Evolutionary conservation across 1,140 invertebrate species (phyloP).

Genomic region (Diuraphis noxia): DNA sequence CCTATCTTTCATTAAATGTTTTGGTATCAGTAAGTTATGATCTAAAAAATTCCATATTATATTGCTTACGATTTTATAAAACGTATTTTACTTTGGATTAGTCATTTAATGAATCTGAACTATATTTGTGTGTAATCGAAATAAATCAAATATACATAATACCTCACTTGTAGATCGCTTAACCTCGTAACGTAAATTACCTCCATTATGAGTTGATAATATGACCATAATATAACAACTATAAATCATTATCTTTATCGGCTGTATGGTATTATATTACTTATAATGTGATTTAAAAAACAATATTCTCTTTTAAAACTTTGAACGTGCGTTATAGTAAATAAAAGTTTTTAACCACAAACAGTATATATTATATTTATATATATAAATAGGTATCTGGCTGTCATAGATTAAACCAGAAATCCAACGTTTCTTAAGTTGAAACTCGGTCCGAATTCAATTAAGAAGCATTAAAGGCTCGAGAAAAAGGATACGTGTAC

Average conservation of each 20-base stretch:
- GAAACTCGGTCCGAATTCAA: slow-evolving; percentile 11
- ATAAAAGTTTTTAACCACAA: slow-evolving; percentile 35
- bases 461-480: slow-evolving; percentile 43
- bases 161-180: background rate
- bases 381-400: background rate
- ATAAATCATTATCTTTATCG: background rate
- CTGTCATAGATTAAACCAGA: slow-evolving; percentile 26
- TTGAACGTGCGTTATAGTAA: background rate
- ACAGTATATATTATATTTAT: background rate
- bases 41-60: too few relatives aligned
- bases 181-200: background rate
- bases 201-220: background rate
- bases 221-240: background rate
- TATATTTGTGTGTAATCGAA: background rate
- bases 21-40: too few relatives aligned
- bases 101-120: too few relatives aligned
- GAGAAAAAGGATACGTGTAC: background rate
- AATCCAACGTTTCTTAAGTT: background rate
- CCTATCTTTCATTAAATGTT: too few relatives aligned
- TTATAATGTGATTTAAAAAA: slow-evolving; percentile 16
- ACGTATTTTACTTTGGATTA: too few relatives aligned
- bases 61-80: too few relatives aligned
- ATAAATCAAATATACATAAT: background rate
- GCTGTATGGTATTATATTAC: background rate
- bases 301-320: slow-evolving; percentile 18